A percentile compares a stretch with the other conserved stretches of the same genome.
Evolutionary conservation across 2,888 invertebrate genomes (phyloP).

Genomic region (Trissolcus japonicus): DNA sequence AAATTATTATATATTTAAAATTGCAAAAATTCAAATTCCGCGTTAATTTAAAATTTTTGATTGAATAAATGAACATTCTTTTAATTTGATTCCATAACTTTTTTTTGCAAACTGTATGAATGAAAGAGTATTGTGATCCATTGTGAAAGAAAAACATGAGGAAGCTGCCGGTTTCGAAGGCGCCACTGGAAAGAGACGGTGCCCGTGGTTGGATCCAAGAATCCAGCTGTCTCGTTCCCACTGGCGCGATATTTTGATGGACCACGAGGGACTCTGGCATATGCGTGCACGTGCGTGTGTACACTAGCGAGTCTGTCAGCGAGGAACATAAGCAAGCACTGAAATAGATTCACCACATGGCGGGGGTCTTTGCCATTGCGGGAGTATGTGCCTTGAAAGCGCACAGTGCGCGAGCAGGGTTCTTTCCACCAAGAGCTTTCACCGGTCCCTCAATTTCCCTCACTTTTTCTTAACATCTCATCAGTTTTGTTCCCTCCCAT

Average conservation of each 20-base stretch:
- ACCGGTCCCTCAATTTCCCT: background rate
- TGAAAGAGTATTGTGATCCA: too few relatives aligned
- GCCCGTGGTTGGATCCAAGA: background rate
- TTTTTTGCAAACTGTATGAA: too few relatives aligned
- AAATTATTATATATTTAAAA: too few relatives aligned
- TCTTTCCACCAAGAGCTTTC: constrained; percentile 52
- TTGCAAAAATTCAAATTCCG: too few relatives aligned
- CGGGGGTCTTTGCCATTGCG: constrained; percentile 69
- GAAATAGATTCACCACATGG: constrained; percentile 74
- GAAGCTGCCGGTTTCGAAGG: too few relatives aligned
- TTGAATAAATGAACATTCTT: too few relatives aligned
- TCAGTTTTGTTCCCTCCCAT: too few relatives aligned
- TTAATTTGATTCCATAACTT: too few relatives aligned
- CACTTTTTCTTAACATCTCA: background rate
- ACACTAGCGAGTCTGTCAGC: constrained; percentile 54
- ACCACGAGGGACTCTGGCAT: constrained; percentile 22
- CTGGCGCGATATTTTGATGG: constrained; percentile 41
- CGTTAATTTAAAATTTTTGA: too few relatives aligned
- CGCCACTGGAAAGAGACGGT: too few relatives aligned
- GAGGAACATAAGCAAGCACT: constrained; percentile 61
- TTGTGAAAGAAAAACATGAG: too few relatives aligned
- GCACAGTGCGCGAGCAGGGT: constrained; percentile 50
- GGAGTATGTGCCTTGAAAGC: constrained; percentile 60
- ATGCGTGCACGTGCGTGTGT: constrained; percentile 43
- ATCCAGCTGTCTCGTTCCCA: constrained; percentile 15